These are phyloP conservation scores for Cossypha heuglini DNA, from an alignment of 2,797 vertebrate genomes.

Conservation along the genomic window DNA sequence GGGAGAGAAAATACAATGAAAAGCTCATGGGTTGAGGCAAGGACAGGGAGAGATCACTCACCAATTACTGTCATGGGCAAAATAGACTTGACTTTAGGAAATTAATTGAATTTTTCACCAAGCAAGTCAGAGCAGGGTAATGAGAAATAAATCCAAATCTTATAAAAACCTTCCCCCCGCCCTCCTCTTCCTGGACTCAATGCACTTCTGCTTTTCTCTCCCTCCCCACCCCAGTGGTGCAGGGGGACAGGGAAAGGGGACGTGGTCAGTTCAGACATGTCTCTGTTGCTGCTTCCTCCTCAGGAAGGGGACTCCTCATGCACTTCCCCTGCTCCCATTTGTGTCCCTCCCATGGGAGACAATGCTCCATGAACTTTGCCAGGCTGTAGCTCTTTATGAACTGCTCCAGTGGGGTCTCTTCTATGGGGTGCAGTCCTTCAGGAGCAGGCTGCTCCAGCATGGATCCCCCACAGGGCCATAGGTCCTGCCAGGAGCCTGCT, in stretches of 20 bases:
- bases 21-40: not conserved
- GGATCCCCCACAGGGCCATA: too few relatives aligned
- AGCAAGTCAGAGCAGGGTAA: not conserved
- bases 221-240: not conserved
- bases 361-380: not conserved
- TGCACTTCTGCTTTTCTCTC: not conserved
- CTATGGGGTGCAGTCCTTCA: not conserved
- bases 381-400: not conserved
- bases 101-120: not conserved
- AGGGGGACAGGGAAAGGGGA: not conserved
- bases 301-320: not conserved
- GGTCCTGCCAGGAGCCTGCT: not conserved
- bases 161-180: not conserved
- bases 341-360: not conserved
- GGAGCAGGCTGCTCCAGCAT: rapidly evolving
- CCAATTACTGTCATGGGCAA: not conserved
- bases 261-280: rapidly evolving
- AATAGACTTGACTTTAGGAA: not conserved
- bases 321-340: not conserved
- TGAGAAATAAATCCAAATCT: not conserved
- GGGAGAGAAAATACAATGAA: not conserved
- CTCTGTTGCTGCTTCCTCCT: not conserved
- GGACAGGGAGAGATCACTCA: not conserved
- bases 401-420: not conserved
- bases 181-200: not conserved